phyloP scores from a whole-genome alignment of 2,113 vertebrate species.

The Ardeotis arabs region DNA sequence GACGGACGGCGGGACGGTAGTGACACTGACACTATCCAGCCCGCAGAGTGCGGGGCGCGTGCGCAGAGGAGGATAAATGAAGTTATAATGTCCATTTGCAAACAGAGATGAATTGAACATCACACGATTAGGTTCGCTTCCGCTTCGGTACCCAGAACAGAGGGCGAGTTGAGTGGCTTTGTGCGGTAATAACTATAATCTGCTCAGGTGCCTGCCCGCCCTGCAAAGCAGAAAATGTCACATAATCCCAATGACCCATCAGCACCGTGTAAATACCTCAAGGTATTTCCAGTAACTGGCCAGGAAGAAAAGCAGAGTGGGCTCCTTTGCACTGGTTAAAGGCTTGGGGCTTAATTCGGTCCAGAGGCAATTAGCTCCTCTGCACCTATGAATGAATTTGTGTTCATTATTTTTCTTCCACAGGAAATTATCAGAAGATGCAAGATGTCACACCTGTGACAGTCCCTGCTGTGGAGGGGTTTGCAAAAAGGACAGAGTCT shows the following conservation, averaged over 20 bases:
- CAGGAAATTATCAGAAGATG: rapidly evolving
- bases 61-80: neutral
- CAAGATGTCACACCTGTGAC: rapidly evolving
- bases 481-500: neutral
- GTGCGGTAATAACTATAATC: neutral
- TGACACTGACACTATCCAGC: neutral
- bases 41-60: rapidly evolving
- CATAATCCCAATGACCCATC: neutral
- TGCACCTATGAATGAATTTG: neutral
- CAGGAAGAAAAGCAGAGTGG: neutral
- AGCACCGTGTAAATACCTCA: neutral
- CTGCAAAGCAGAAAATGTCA: neutral
- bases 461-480: neutral
- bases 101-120: neutral
- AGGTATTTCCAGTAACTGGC: neutral
- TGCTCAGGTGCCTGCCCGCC: neutral
- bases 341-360: neutral
- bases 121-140: neutral
- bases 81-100: neutral
- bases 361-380: neutral
- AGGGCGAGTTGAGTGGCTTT: neutral
- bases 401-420: rapidly evolving
- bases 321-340: neutral
- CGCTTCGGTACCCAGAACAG: neutral
- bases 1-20: neutral